Evolutionary conservation across 2,797 vertebrate genomes (phyloP), one percentile per base, ranked within the genome.

Genomic region (Austrolebias charrua): DNA sequence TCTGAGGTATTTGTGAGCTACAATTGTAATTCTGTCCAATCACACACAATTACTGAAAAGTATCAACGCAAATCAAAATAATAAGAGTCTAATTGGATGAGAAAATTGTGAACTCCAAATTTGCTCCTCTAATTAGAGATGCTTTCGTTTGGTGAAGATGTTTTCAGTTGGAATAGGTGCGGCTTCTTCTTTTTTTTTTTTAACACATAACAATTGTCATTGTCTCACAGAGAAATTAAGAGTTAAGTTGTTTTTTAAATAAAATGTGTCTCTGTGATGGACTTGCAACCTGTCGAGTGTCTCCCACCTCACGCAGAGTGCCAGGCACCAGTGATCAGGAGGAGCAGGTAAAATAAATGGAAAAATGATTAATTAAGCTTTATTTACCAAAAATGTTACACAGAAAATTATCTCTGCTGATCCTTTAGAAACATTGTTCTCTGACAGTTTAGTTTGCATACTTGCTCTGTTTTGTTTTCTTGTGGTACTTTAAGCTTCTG

Each of bases 21-120:
- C 72, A 78, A 58, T 80, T 68, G 58, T 48, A 70, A 52, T 42
- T 71, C 43, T 61, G 56, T 64, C 72, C 66, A 77, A 66, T 62
- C 67, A 71, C 58, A 76, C 65, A 78, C 47, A 79, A 73, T 72
- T 66, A 78, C 64, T 63, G 69, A 55, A 60, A 66, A 55, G 54
- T 82, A 60, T 71, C 38, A 61, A 52, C 69, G 70, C 66, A 69
- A 75, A 75, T 55, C 70, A 82, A 80, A 84, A 68, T 78, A 75
- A 78, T 77, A 67, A 66, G 79, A 67, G 63, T 70, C 66, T 66
- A 60, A 53, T 44, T 50, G 56, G 63, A 49, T 45, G 14, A 40
- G 16, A 58, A 69, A 44, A 66, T 72, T 64, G 60, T 62, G 48
- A 71, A 63, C 51, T 63, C 51, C 55, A 50, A 67, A 76, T 75